Conservation (phyloP, 1,140 invertebrate species). For the Drosophila nasuta region DNA sequence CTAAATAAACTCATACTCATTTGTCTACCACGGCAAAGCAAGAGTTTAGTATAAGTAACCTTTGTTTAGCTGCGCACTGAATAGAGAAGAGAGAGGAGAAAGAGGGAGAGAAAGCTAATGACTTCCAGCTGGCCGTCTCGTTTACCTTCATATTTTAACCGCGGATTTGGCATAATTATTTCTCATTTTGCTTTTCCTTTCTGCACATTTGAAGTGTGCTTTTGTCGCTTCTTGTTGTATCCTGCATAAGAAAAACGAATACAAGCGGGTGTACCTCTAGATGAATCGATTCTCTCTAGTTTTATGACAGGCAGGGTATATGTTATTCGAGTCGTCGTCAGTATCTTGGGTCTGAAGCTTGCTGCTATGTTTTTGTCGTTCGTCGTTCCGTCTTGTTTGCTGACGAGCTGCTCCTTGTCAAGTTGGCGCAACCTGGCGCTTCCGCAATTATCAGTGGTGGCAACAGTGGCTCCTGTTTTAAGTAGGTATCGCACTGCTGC, state of each 20-base stretch:
- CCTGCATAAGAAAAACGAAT: slow-evolving; percentile 2
- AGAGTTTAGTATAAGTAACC: slow-evolving; percentile 42
- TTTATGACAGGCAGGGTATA: neutral
- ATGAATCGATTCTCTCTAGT: neutral
- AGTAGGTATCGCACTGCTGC: slow-evolving; percentile 64
- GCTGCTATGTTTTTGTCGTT: neutral
- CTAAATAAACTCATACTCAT: slow-evolving; percentile 47
- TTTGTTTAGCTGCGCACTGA: slow-evolving; percentile 27
- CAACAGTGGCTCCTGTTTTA: slow-evolving; percentile 53
- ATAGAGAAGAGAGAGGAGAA: neutral
- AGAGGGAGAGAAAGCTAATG: slow-evolving; percentile 27
- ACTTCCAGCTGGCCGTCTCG: slow-evolving; percentile 50
- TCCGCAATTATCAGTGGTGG: slow-evolving; percentile 76
- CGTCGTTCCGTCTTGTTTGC: slow-evolving; percentile 30
- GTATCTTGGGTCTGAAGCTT: neutral
- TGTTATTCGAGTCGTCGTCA: neutral
- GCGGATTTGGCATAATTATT: slow-evolving; percentile 81
- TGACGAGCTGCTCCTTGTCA: slow-evolving; percentile 77
- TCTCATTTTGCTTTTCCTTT: slow-evolving; percentile 67
- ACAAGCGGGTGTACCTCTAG: neutral
- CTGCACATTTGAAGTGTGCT: slow-evolving; percentile 63
- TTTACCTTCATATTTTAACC: slow-evolving; percentile 72
- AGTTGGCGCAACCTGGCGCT: slow-evolving; percentile 72
- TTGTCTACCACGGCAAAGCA: slow-evolving; percentile 34
- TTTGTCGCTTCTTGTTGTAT: slow-evolving; percentile 48